phyloP scores from a whole-genome alignment of 2,797 vertebrate species.

The Manis crassicaudata region DNA sequence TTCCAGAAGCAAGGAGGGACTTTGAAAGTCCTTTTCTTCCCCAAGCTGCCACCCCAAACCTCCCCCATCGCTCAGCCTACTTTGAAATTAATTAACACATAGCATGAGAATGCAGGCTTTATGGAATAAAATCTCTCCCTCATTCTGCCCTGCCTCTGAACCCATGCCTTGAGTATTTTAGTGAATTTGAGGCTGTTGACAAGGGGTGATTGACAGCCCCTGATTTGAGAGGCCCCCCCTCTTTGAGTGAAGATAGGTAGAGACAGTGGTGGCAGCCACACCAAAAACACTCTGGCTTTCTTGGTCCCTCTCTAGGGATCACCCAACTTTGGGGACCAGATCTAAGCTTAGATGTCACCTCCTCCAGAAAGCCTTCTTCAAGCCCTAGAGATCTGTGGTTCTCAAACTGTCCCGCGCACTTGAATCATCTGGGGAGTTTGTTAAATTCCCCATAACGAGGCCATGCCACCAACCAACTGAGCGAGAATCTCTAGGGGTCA shows the following conservation, averaged over 20 bases:
- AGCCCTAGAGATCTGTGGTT: too few relatives aligned
- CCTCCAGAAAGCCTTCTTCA: not conserved
- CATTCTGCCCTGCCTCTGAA: conserved; percentile 71
- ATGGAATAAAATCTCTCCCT: conserved; percentile 67
- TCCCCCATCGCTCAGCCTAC: conserved; percentile 26
- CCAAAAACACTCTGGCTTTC: not conserved
- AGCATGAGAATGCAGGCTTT: conserved; percentile 64
- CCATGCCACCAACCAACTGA: not conserved
- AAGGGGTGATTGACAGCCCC: conserved; percentile 45
- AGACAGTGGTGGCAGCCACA: not conserved
- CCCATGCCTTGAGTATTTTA: conserved; percentile 20
- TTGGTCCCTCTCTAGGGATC: not conserved
- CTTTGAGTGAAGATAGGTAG: conserved; percentile 54
- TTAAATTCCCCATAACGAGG: not conserved
- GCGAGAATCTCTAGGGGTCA: too few relatives aligned
- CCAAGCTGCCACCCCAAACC: not conserved
- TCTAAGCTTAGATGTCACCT: not conserved
- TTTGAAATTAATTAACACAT: conserved; percentile 72
- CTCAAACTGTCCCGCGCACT: not conserved
- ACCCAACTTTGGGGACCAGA: not conserved
- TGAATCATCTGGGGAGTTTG: not conserved
- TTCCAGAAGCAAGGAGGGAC: not conserved
- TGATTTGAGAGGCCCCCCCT: conserved; percentile 48
- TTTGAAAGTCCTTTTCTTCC: conserved; percentile 42
- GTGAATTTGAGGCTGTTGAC: conserved; percentile 53